phyloP scores from a whole-genome alignment of 2,113 vertebrate genomes.

The Larimichthys crocea region DNA sequence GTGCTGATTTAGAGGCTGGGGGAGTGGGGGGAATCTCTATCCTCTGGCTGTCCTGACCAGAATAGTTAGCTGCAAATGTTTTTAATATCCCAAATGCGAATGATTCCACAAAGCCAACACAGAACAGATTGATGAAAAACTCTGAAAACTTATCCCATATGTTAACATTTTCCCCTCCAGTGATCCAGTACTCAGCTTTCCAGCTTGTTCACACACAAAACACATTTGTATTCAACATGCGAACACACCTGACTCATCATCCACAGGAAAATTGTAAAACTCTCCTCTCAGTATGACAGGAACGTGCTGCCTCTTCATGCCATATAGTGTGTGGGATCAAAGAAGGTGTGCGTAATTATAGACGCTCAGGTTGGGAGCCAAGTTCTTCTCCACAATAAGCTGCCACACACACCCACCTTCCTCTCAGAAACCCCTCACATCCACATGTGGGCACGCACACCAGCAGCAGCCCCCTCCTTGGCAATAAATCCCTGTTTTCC shows the following conservation, averaged over 20 bases:
- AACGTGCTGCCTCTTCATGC: not conserved
- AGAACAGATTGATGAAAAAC: not conserved
- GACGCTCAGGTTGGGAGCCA: conserved; percentile 57
- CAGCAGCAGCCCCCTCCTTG: conserved; percentile 35
- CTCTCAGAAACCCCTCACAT: conserved; percentile 2
- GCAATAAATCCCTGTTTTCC: conserved; percentile 77
- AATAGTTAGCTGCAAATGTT: not conserved
- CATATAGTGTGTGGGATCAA: conserved; percentile 39
- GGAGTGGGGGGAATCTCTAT: conserved; percentile 7
- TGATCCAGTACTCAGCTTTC: not conserved
- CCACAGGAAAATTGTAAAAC: not conserved
- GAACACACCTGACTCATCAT: conserved; percentile 19
- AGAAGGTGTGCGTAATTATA: conserved; percentile 70
- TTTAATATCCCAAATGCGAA: conserved; percentile 3
- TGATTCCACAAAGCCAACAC: not conserved
- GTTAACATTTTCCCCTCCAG: not conserved
- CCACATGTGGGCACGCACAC: not conserved
- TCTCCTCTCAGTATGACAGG: not conserved
- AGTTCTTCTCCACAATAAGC: conserved; percentile 53
- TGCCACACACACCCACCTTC: conserved; percentile 25
- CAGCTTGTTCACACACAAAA: not conserved
- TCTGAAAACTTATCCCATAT: not conserved
- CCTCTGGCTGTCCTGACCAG: conserved; percentile 5
- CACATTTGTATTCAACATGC: not conserved
- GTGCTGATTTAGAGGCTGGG: conserved; percentile 25